Evolutionary conservation across 2,888 invertebrate species (phyloP), one percentile per base, ranked within the genome.

Genomic region (Ctena decussata): DNA sequence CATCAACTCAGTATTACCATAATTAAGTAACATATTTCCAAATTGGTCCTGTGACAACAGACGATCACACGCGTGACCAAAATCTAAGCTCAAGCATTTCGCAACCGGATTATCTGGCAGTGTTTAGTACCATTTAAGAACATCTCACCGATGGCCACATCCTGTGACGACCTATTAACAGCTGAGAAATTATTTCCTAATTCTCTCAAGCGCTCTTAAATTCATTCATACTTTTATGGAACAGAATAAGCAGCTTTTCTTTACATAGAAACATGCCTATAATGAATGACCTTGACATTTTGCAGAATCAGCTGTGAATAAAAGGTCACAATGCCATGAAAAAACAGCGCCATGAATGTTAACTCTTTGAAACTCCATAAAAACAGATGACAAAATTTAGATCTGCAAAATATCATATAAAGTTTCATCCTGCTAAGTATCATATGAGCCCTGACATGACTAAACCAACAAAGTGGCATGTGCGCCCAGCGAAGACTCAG

Each of bases 21-120:
- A 60, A 60, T 60, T 24, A 60, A 60, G 30, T 60, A 60, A 60
- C 60, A 27, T n/a, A 30, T 60, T 60, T 60, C 60, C 27, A 60
- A 60, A 60, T 60, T 60, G 60, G 60, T 60, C 60, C 6, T 27
- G 30, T 60, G 60, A 60, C 60, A 24, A 60, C 3, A 6, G 6
- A 60, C 18, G 21, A 60, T 30, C 21, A 60, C 30, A 27, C 6
- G 60, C 27, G 60, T 24, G 24, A 60, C 30, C 53, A 53, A 53
- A 53, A 53, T 21, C 12, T 41, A 41, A 41, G n/a, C n/a, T n/a
- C n/a, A n/a, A 41, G 41, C 8, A 41, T 41, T 41, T 41, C 41
- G 41, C 41, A 49, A 49, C n/a, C 8, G 12, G 3, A 11, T 49
- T 21, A 21, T 49, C 21, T 21, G 24, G 21, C 60, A 60, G 60